Percentiles rank a stretch among this genome's conserved stretches.
These are phyloP conservation scores for Steinernema scapterisci DNA, from an alignment of 2,888 invertebrate genomes.

Conservation along the genomic window DNA sequence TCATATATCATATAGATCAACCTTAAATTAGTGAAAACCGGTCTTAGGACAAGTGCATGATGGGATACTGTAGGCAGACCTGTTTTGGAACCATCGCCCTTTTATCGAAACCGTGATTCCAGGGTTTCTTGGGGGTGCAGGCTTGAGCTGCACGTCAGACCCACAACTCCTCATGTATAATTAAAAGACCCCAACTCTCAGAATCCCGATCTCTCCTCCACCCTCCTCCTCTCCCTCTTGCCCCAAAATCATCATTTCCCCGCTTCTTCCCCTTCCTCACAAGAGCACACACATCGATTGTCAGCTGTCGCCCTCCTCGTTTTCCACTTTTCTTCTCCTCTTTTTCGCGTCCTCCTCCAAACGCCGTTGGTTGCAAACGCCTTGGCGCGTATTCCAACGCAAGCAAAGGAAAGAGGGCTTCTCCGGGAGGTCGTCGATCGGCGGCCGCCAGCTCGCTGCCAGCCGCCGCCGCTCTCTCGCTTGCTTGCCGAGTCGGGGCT, in stretches of 20 bases:
- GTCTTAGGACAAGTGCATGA: too few species aligned
- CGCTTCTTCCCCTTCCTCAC: neutral
- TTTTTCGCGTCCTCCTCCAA: neutral
- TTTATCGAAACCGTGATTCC: too few species aligned
- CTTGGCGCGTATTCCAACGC: neutral
- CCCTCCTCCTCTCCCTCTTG: neutral
- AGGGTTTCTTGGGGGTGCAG: too few species aligned
- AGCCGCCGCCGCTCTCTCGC: conserved; percentile 6
- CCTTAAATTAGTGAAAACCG: too few species aligned
- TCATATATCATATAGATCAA: too few species aligned
- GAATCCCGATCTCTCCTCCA: neutral
- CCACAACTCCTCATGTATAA: too few species aligned
- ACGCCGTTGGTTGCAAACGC: neutral
- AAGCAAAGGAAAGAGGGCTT: neutral
- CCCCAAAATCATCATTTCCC: neutral
- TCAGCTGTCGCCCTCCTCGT: conserved; percentile 20
- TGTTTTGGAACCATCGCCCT: too few species aligned
- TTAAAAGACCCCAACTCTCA: neutral
- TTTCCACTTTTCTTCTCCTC: conserved; percentile 13
- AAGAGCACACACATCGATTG: conserved; percentile 24
- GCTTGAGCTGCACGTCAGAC: too few species aligned
- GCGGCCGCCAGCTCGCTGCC: conserved; percentile 7
- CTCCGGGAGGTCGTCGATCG: neutral
- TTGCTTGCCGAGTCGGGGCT: neutral
- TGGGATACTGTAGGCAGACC: too few species aligned